Evolutionary conservation across 2,888 invertebrate genomes (phyloP), one percentile per base, ranked within the genome.

Genomic region (Tenthredo livida): DNA sequence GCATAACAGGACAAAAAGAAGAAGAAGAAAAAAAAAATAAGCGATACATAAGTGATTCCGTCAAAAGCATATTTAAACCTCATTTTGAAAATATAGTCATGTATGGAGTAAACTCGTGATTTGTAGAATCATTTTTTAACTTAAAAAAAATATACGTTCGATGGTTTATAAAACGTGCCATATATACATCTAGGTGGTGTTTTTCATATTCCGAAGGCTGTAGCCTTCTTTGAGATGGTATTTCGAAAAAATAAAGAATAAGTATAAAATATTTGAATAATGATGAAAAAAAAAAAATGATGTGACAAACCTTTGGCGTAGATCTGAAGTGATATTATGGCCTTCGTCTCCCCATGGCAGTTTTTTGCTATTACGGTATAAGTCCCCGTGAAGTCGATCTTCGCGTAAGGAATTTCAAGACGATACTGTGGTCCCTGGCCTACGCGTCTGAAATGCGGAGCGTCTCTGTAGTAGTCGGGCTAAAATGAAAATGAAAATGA

Each of bases 391-490:
- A 96, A 97, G 93, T 97, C 97, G 75, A 98, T 94, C 92, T 97
- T 97, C 1, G 97, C 97, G 90, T 97, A 96, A 0, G 97, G 97
- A 87, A 98, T 97, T 94, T 97, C 97, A 90, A 98, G 94, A 9
- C 97, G 95, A 93, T 97, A 98, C 91, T 97, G 96, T 0, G 97
- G 97, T 0, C 97, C 97, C 85, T 95, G 96, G 37, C 96, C 97
- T 17, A 96, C 94, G 65, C 96, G 94, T 88, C 96, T 95, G 94
- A 98, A 98, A 91, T 97, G 97, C 4, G 96, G 95, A n/a, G 97
- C 97, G 94, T 98, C 97, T 88, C 96, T 96, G 93, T 98, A 97
- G 91, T 97, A 97, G 91, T 97, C 97, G 88, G 97, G 97, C 98
- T 97, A 94, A 9, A 94, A 95, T 15, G 61, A 40, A 58, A 58